A percentile compares a stretch with the other conserved stretches of the same genome.
Conservation (phyloP, 2,113 vertebrate species). For the Tachysurus vachellii region DNA sequence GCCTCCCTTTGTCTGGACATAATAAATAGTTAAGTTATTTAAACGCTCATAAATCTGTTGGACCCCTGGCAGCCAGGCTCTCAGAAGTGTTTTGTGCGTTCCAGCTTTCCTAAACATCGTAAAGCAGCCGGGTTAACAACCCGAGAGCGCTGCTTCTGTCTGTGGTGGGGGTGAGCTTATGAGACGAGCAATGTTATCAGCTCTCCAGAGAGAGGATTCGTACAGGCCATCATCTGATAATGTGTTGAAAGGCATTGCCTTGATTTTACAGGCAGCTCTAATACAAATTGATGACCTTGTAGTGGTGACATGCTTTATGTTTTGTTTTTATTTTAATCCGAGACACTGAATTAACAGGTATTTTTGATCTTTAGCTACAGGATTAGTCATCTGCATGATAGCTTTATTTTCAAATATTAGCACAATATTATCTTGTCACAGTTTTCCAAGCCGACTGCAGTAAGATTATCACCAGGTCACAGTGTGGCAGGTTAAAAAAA, state of each 20-base stretch:
- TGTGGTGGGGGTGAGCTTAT: slow-evolving; percentile 31
- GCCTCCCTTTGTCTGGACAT: slow-evolving; percentile 54
- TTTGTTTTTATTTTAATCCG: not conserved
- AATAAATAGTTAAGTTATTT: slow-evolving; percentile 66
- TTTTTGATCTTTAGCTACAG: slow-evolving; percentile 6
- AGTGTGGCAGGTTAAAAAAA: not conserved
- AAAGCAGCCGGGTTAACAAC: slow-evolving; percentile 62
- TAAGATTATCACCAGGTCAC: not conserved
- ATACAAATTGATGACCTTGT: slow-evolving; percentile 22
- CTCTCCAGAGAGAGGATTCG: slow-evolving; percentile 14
- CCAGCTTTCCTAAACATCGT: slow-evolving; percentile 55
- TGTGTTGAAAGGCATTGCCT: slow-evolving; percentile 23
- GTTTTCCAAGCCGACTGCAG: not conserved
- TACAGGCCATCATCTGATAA: slow-evolving; percentile 10
- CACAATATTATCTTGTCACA: slow-evolving; percentile 21
- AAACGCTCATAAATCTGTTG: slow-evolving; percentile 63
- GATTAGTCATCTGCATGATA: not conserved
- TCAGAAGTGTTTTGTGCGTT: slow-evolving; percentile 54
- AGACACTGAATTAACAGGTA: slow-evolving; percentile 17
- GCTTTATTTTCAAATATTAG: not conserved
- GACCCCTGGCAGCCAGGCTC: slow-evolving; percentile 40
- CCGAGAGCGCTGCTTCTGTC: slow-evolving; percentile 54
- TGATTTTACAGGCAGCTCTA: slow-evolving; percentile 3
- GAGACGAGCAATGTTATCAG: slow-evolving; percentile 5
- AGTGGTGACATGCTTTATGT: slow-evolving; percentile 1